Evolutionary conservation across 1,140 invertebrate species (phyloP).

Genomic region (Tetramorium simillimum): DNA sequence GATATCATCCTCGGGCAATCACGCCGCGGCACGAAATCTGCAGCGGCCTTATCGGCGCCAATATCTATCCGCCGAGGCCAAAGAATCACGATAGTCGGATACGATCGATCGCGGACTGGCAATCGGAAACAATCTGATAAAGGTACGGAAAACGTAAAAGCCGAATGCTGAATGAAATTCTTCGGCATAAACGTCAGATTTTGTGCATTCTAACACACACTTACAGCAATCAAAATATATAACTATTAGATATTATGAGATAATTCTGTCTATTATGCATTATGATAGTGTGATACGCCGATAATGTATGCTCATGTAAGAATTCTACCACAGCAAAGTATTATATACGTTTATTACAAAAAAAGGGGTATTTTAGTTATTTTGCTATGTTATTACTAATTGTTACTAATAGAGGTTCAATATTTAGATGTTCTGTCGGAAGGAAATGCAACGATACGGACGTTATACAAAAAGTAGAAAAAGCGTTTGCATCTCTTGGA

Average conservation of each 20-base stretch:
- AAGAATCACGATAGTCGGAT: slow-evolving; percentile 69
- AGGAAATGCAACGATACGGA: not conserved
- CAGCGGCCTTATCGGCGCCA: slow-evolving; percentile 62
- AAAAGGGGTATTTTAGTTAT: not conserved
- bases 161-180: slow-evolving; percentile 42
- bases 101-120: slow-evolving; percentile 52
- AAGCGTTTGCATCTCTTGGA: not conserved
- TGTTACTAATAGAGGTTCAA: not conserved
- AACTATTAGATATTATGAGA: not conserved
- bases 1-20: slow-evolving; percentile 67
- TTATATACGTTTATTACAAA: not conserved
- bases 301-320: not conserved
- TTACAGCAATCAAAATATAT: slow-evolving; percentile 22
- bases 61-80: slow-evolving; percentile 58
- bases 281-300: not conserved
- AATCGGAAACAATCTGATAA: slow-evolving; percentile 67
- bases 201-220: slow-evolving; percentile 38
- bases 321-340: not conserved
- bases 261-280: not conserved
- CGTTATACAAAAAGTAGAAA: not conserved
- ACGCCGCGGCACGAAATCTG: slow-evolving; percentile 66
- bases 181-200: slow-evolving; percentile 21
- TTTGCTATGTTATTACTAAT: not conserved
- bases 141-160: slow-evolving; percentile 25
- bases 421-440: not conserved